Percentiles rank a stretch among this genome's conserved stretches.
Evolutionary conservation across 1,140 invertebrate genomes (phyloP).

Genomic region (Lordiphosa clarofinis): DNA sequence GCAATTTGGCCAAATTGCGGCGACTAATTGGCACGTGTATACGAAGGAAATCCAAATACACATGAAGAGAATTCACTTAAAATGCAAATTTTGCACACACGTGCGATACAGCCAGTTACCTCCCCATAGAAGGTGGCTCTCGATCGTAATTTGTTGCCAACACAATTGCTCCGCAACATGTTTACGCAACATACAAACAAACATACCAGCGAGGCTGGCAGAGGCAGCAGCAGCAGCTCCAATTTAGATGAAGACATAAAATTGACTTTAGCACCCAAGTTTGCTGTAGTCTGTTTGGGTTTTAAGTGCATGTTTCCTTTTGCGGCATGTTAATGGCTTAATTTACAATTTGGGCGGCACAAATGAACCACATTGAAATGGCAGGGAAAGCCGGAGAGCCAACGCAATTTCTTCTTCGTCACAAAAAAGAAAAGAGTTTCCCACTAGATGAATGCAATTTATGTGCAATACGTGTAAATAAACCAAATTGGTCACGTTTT

Average conservation of each 20-base stretch:
- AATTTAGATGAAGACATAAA: conserved; percentile 63
- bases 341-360: conserved; percentile 43
- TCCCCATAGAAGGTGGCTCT: conserved; percentile 33
- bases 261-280: conserved; percentile 38
- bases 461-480: conserved; percentile 77
- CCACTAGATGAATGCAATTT: conserved; percentile 54
- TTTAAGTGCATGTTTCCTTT: conserved; percentile 53
- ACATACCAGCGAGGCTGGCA: neutral
- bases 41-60: conserved; percentile 48
- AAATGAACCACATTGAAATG: conserved; percentile 25
- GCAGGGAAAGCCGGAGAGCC: conserved; percentile 25
- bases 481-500: conserved; percentile 80
- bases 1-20: conserved; percentile 74
- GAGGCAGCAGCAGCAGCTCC: conserved; percentile 1
- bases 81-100: conserved; percentile 57
- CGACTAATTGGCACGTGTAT: conserved; percentile 70
- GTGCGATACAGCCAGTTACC: conserved; percentile 19
- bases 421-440: conserved; percentile 20
- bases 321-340: conserved; percentile 56
- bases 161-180: conserved; percentile 47
- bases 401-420: neutral
- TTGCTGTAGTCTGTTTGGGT: conserved; percentile 33
- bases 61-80: conserved; percentile 77
- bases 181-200: conserved; percentile 53
- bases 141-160: conserved; percentile 67